Percentiles rank a stretch among this genome's conserved stretches.
phyloP scores from a whole-genome alignment of 2,888 invertebrate species.

The Kryphioiulus occultus region DNA sequence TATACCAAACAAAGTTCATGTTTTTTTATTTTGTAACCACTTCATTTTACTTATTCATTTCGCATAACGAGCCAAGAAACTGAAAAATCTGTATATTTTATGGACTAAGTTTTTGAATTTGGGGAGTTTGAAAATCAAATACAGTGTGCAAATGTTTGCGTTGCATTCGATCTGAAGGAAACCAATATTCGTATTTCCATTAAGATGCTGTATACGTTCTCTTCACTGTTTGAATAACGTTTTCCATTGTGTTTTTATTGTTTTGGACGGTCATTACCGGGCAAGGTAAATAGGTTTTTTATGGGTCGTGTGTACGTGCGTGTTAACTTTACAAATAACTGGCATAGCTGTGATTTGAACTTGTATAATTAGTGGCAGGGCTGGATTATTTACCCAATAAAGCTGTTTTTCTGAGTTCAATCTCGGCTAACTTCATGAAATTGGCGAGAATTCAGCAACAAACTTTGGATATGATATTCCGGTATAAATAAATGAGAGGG shows the following conservation, averaged over 20 bases:
- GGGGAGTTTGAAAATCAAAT: not conserved
- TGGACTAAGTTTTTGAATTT: not conserved
- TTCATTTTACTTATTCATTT: too few species aligned
- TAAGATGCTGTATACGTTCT: not conserved
- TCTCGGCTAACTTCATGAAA: not conserved
- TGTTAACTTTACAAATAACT: constrained; percentile 19
- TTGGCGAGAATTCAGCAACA: not conserved
- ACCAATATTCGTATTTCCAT: not conserved
- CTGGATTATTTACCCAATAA: not conserved
- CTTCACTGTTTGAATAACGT: not conserved
- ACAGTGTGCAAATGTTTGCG: not conserved
- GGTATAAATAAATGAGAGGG: constrained; percentile 6
- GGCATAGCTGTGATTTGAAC: not conserved
- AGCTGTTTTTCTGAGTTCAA: not conserved
- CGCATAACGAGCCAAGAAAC: too few species aligned
- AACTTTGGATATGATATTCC: not conserved
- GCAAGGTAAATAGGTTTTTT: not conserved
- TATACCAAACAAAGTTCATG: too few species aligned
- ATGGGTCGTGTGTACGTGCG: not conserved
- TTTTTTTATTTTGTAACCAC: too few species aligned
- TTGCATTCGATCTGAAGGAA: not conserved
- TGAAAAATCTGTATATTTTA: not conserved
- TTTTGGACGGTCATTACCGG: not conserved
- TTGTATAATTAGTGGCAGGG: not conserved
- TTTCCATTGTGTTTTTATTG: not conserved